Evolutionary conservation across 2,113 vertebrate species (phyloP), one percentile per base, ranked within the genome.

Genomic region (Poeciliopsis occidentalis): DNA sequence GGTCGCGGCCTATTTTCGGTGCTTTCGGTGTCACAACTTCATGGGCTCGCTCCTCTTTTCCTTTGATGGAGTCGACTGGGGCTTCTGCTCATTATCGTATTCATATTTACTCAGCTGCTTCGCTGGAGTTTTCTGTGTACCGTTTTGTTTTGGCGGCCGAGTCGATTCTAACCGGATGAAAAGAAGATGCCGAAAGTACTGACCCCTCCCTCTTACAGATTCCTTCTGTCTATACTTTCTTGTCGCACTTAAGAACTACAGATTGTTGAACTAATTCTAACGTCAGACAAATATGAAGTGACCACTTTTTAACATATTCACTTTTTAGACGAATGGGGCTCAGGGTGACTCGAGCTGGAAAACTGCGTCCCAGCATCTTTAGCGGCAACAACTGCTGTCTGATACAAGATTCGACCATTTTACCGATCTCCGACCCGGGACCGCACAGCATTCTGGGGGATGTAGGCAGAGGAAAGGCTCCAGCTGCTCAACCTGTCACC

Each of bases 11-110:
- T 79, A 75, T 75, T 87, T 85, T 81, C 37, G 68, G 80, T 78
- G 30, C 62, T 72, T 78, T 77, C 83, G 84, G 81, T 89, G 86
- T 83, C 69, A 81, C 73, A 73, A 81, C 62, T 79, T 73, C 78
- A 76, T 39, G 72, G 68, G 57, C 31, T 61, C 31, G 66, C 32
- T 69, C 22, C 67, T 61, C 24, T 39, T 22, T 37, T n/a, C 0
- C 39, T 64, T 61, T 61, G 30, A 74, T 71, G 37, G 39, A 22
- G 60, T 60, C n/a, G 31, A 47, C 37, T 57, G 30, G 8, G 68
- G 61, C 39, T 51, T 60, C 44, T 60, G 11, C 30, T 32, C 47
- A 27, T 26, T 22, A 51, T 76, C 31, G 34, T 67, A 61, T 76
- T 78, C 75, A 32, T 26, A 13, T 78, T 67, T 60, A 30, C 68